Evolutionary conservation across 2,888 invertebrate species (phyloP).

Genomic region (Dichetophora obliterata): DNA sequence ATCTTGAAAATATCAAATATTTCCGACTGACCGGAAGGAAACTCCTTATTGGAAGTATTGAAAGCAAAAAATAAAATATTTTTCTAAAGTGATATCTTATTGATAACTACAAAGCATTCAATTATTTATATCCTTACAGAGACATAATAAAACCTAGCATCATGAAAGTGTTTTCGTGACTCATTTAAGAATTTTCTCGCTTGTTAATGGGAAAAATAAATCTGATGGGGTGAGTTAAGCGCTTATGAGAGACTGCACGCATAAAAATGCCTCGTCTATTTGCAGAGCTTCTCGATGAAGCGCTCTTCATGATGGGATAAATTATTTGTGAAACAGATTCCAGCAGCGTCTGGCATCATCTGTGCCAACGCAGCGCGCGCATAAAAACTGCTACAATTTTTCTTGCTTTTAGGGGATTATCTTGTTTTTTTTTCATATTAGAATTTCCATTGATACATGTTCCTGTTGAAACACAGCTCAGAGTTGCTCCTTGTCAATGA

Average conservation of each 20-base stretch:
- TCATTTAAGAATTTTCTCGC: slow-evolving; percentile 1
- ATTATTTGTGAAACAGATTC: slow-evolving; percentile 24
- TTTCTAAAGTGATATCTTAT: too few relatives aligned
- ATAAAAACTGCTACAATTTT: slow-evolving; percentile 29
- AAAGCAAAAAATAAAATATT: too few relatives aligned
- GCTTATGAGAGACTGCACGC: slow-evolving; percentile 11
- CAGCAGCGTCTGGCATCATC: slow-evolving; percentile 19
- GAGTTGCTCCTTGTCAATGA: not conserved
- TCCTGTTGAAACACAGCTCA: slow-evolving; percentile 32
- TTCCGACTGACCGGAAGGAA: too few relatives aligned
- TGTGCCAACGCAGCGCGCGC: slow-evolving; percentile 15
- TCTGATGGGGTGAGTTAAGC: not conserved
- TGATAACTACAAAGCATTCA: too few relatives aligned
- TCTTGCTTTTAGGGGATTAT: slow-evolving; percentile 27
- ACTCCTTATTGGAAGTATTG: too few relatives aligned
- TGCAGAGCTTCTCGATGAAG: slow-evolving; percentile 2
- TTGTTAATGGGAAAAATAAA: slow-evolving; percentile 22
- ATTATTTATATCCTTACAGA: not conserved
- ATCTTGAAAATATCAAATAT: too few relatives aligned
- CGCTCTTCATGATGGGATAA: not conserved
- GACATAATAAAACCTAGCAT: not conserved
- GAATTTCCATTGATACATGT: slow-evolving; percentile 27
- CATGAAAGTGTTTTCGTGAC: not conserved
- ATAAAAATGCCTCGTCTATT: not conserved
- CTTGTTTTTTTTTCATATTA: not conserved